Conservation (phyloP, 2,113 vertebrate species). For the Chlorodrepanis virens region DNA sequence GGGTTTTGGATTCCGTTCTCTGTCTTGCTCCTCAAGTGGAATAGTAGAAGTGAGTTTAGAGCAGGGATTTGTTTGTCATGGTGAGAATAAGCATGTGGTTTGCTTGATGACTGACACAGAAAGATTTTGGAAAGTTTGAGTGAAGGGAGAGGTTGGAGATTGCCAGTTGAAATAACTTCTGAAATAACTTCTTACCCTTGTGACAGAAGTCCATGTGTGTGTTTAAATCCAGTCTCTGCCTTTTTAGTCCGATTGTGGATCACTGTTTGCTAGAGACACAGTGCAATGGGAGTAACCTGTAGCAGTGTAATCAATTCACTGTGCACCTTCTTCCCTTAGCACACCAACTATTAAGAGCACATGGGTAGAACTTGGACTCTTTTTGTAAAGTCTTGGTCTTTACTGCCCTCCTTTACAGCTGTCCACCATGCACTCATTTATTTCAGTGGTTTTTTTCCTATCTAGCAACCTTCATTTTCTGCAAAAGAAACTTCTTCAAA, state of each 20-base stretch:
- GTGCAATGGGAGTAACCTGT: background rate
- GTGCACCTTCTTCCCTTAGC: background rate
- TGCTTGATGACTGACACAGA: background rate
- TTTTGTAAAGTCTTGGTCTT: background rate
- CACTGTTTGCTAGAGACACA: background rate
- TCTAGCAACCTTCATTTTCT: background rate
- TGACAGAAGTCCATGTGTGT: background rate
- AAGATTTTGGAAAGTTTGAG: background rate
- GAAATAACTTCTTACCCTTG: background rate
- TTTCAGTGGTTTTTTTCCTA: background rate
- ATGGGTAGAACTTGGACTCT: background rate
- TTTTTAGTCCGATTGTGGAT: background rate
- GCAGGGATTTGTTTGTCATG: background rate
- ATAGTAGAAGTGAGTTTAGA: rapidly evolving
- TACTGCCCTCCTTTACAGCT: background rate
- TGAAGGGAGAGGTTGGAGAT: background rate
- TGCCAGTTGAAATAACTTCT: background rate
- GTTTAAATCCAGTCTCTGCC: background rate
- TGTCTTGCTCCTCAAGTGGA: background rate
- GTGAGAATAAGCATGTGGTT: background rate
- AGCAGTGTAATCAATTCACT: background rate
- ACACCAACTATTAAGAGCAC: background rate
- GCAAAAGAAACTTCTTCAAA: background rate
- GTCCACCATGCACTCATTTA: background rate
- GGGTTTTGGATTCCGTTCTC: background rate